These are phyloP conservation scores for Perizoma affinitatum DNA, from an alignment of 2,888 invertebrate species.

Conservation along the genomic window DNA sequence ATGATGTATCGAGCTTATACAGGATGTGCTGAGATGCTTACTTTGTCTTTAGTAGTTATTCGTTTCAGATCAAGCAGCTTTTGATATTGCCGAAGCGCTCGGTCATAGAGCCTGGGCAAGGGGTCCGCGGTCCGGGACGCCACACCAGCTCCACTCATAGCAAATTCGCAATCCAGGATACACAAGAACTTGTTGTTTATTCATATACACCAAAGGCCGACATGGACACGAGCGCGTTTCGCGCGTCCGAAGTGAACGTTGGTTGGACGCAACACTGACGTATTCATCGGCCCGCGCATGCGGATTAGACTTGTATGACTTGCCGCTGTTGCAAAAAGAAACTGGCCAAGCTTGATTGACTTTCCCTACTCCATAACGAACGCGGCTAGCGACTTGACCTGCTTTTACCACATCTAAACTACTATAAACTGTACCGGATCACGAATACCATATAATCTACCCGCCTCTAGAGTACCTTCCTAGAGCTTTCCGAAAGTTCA, in stretches of 20 bases:
- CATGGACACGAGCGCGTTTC: slow-evolving; percentile 63
- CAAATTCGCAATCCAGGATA: slow-evolving; percentile 50
- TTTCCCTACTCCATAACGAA: slow-evolving; percentile 65
- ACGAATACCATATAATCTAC: slow-evolving; percentile 17
- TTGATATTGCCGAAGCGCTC: slow-evolving; percentile 86
- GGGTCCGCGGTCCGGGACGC: slow-evolving; percentile 66
- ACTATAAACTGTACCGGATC: slow-evolving; percentile 40
- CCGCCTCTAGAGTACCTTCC: slow-evolving; percentile 22
- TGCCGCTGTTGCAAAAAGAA: slow-evolving; percentile 73
- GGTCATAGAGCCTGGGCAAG: slow-evolving; percentile 77
- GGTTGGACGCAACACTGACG: slow-evolving; percentile 77
- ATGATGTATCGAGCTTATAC: slow-evolving; percentile 28
- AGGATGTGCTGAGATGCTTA: slow-evolving; percentile 56
- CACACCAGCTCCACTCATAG: slow-evolving; percentile 70
- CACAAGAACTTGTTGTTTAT: slow-evolving; percentile 62
- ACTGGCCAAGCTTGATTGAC: slow-evolving; percentile 66
- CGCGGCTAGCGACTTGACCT: slow-evolving; percentile 68
- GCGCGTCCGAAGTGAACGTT: slow-evolving; percentile 83
- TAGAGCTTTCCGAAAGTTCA: slow-evolving; percentile 40
- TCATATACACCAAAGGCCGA: slow-evolving; percentile 60
- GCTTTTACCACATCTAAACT: slow-evolving; percentile 63
- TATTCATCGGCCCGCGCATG: slow-evolving; percentile 68
- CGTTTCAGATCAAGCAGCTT: slow-evolving; percentile 84
- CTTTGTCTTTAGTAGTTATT: slow-evolving; percentile 80
- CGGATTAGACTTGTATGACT: slow-evolving; percentile 59